Conservation (phyloP, 2,888 invertebrate genomes). For the Atethmia centrago region DNA sequence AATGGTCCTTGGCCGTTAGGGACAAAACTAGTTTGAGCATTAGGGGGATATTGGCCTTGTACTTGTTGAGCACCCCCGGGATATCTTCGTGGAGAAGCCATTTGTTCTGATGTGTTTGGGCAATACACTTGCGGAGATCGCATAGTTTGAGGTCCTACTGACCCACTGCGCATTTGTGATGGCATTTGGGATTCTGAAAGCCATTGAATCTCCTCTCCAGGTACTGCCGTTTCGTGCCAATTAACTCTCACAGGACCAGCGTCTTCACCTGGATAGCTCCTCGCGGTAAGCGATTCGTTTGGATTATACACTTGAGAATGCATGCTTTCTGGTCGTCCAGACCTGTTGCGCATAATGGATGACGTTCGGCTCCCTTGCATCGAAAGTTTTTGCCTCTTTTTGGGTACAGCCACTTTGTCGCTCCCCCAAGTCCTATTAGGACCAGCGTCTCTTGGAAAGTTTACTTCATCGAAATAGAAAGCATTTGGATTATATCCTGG, state of each 20-base stretch:
- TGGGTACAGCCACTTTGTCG: neutral
- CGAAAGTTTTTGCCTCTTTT: slow-evolving; percentile 29
- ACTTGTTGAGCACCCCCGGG: neutral
- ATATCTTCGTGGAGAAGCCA: neutral
- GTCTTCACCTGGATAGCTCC: slow-evolving; percentile 3
- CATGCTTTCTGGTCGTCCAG: neutral
- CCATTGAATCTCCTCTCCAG: slow-evolving; percentile 36
- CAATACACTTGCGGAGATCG: neutral
- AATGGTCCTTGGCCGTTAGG: neutral
- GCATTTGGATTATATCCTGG: slow-evolving; percentile 7
- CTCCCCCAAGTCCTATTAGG: neutral
- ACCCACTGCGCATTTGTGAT: slow-evolving; percentile 17
- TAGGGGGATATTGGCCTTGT: neutral
- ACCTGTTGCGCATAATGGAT: neutral
- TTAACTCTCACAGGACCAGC: neutral
- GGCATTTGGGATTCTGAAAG: slow-evolving; percentile 33
- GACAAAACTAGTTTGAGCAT: slow-evolving; percentile 7
- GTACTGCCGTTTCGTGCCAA: slow-evolving; percentile 12
- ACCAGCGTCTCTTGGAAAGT: slow-evolving; percentile 1
- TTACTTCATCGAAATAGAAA: neutral
- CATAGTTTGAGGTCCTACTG: neutral
- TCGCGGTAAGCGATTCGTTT: slow-evolving; percentile 2
- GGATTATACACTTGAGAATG: slow-evolving; percentile 10
- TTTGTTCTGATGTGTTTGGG: slow-evolving; percentile 5
- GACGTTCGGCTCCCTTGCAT: neutral